A percentile compares a stretch with the other conserved stretches of the same genome.
Conservation (phyloP, 2,888 invertebrate genomes). For the Muschampia plurimacula region DNA sequence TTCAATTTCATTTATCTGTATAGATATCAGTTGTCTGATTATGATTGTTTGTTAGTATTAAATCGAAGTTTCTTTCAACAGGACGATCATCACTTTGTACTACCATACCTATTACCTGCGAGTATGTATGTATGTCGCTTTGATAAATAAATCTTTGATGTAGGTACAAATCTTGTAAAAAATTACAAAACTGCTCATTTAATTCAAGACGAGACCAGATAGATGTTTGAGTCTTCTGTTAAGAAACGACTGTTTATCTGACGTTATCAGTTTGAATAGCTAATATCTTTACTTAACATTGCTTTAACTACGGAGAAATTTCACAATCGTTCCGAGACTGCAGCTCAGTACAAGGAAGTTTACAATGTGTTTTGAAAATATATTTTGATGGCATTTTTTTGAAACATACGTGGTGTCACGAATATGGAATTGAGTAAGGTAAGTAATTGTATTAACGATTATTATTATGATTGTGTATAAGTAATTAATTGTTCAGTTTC, state of each 20-base stretch:
- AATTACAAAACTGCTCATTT: not conserved
- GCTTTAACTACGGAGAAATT: constrained; percentile 16
- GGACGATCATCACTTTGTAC: no score
- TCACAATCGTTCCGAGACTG: constrained; percentile 10
- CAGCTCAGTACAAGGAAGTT: not conserved
- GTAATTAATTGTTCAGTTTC: no score
- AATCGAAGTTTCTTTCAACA: no score
- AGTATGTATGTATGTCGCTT: not conserved
- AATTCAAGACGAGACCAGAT: not conserved
- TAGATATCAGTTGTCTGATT: no score
- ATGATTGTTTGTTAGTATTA: no score
- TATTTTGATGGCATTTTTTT: not conserved
- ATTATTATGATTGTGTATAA: no score
- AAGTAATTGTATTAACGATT: not conserved
- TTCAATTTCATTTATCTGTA: no score
- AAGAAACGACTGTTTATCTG: constrained; percentile 34
- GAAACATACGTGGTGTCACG: not conserved
- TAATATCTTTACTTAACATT: constrained; percentile 24
- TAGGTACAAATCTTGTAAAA: not conserved
- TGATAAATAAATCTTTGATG: not conserved
- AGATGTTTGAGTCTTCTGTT: constrained; percentile 26
- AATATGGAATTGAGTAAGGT: not conserved
- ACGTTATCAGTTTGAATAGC: constrained; percentile 35
- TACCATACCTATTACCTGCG: no score
- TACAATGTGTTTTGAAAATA: not conserved